Percentiles rank a stretch among this genome's conserved stretches.
phyloP scores from a whole-genome alignment of 2,797 vertebrate species.

The Enteromius fasciolatus region DNA sequence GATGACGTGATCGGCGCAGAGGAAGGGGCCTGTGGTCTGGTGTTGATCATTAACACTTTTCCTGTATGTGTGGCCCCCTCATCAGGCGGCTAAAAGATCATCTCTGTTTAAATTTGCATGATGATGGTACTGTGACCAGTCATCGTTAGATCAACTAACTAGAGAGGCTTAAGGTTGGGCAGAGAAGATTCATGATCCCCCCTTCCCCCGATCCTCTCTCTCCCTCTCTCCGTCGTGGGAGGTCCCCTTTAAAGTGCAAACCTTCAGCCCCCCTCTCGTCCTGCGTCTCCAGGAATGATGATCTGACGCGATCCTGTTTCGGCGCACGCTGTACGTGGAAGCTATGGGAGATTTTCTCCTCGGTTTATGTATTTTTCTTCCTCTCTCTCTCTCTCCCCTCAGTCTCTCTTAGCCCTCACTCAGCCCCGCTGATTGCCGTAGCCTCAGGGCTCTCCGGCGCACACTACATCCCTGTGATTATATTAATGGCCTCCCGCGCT shows the following conservation, averaged over 20 bases:
- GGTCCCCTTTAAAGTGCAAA: slow-evolving; percentile 56
- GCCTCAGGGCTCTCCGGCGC: slow-evolving; percentile 69
- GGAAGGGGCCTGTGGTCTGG: slow-evolving; percentile 51
- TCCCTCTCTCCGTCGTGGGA: slow-evolving; percentile 55
- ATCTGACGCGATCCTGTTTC: slow-evolving; percentile 61
- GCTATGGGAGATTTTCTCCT: slow-evolving; percentile 66
- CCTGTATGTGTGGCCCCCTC: slow-evolving; percentile 59
- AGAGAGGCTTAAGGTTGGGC: slow-evolving; percentile 60
- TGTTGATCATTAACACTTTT: slow-evolving; percentile 65
- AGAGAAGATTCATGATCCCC: slow-evolving; percentile 63
- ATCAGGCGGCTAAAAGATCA: slow-evolving; percentile 64
- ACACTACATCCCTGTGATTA: slow-evolving; percentile 78
- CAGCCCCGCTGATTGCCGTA: slow-evolving; percentile 72
- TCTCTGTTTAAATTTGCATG: slow-evolving; percentile 70
- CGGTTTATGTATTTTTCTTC: slow-evolving; percentile 63
- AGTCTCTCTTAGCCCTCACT: slow-evolving; percentile 48
- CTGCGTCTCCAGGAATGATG: slow-evolving; percentile 52
- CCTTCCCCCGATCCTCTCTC: slow-evolving; percentile 13
- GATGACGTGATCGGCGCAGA: slow-evolving; percentile 28
- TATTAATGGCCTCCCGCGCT: slow-evolving; percentile 70
- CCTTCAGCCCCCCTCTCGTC: slow-evolving; percentile 49
- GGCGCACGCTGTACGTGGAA: slow-evolving; percentile 57
- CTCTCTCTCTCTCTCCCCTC: slow-evolving; percentile 33
- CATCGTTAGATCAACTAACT: slow-evolving; percentile 65
- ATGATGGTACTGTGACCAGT: slow-evolving; percentile 68